These are phyloP conservation scores for Drosophila anceps DNA, from an alignment of 2,888 invertebrate genomes.

Conservation along the genomic window DNA sequence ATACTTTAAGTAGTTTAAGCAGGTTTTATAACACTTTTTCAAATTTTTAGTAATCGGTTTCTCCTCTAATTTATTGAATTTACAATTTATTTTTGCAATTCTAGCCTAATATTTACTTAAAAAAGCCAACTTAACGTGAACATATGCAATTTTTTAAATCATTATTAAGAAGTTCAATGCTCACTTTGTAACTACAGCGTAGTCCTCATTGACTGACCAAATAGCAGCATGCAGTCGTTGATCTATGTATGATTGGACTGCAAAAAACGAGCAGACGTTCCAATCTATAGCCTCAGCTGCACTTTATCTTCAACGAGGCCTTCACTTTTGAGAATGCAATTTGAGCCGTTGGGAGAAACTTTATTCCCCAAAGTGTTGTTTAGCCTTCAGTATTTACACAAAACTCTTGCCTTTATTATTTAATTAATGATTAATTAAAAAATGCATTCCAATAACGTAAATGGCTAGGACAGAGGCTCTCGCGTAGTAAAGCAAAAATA, in stretches of 20 bases:
- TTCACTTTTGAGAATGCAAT: slow-evolving; percentile 62
- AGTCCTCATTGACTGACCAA: slow-evolving; percentile 61
- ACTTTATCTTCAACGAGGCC: slow-evolving; percentile 44
- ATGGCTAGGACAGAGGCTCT: not conserved
- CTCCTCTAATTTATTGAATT: not conserved
- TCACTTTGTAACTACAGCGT: not conserved
- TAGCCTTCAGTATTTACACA: slow-evolving; percentile 12
- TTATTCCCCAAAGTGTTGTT: slow-evolving; percentile 56
- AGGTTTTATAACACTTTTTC: slow-evolving; percentile 36
- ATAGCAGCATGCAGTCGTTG: slow-evolving; percentile 17
- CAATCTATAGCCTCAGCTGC: slow-evolving; percentile 47
- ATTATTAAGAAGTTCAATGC: not conserved
- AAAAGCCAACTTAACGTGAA: not conserved
- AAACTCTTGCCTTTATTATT: slow-evolving; percentile 13
- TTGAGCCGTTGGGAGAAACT: slow-evolving; percentile 25
- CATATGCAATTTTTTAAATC: not conserved
- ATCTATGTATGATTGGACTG: slow-evolving; percentile 15
- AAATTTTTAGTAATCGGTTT: not conserved
- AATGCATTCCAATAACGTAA: slow-evolving; percentile 26
- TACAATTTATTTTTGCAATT: not conserved
- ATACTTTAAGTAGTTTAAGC: slow-evolving; percentile 41
- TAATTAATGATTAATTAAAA: slow-evolving; percentile 65
- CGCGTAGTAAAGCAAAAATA: not conserved
- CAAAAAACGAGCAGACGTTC: slow-evolving; percentile 38
- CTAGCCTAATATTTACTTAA: not conserved